Percentiles rank a stretch among this genome's conserved stretches.
Conservation (phyloP, 1,140 invertebrate genomes). For the Philopotamus ludificatus region DNA sequence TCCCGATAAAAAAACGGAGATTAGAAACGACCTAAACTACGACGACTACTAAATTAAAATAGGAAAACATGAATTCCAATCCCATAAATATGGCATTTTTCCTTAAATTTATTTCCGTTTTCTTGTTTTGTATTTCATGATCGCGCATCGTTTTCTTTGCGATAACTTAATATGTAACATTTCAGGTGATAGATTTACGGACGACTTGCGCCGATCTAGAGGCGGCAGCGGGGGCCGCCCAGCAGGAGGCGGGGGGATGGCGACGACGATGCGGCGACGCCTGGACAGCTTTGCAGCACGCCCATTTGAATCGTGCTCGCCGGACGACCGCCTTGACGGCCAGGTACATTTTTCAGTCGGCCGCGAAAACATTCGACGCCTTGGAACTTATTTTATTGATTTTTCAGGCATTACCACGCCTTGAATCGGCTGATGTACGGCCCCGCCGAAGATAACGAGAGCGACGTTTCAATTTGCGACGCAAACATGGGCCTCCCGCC, state of each 20-base stretch:
- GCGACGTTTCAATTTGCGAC: constrained; percentile 26
- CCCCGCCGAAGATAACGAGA: constrained; percentile 34
- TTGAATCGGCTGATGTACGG: constrained; percentile 44
- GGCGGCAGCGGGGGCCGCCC: constrained; percentile 49
- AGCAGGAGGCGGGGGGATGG: constrained; percentile 49
- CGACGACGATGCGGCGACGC: constrained; percentile 51
- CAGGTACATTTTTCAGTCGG: constrained; percentile 26
- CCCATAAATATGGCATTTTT: neutral
- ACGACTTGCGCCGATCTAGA: constrained; percentile 52
- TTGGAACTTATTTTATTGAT: neutral
- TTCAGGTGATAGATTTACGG: constrained; percentile 52
- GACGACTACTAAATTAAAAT: too few species aligned
- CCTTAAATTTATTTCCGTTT: neutral
- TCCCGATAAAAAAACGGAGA: too few species aligned
- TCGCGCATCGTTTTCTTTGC: neutral
- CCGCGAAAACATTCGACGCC: too few species aligned
- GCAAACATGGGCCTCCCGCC: constrained; percentile 12
- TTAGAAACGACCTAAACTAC: too few species aligned
- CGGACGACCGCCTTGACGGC: constrained; percentile 40
- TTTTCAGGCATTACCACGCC: constrained; percentile 47
- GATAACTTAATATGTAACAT: constrained; percentile 9
- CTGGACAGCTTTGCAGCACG: constrained; percentile 43
- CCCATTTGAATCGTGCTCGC: constrained; percentile 45
- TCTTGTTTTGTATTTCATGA: neutral
- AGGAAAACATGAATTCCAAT: neutral